phyloP scores from a whole-genome alignment of 2,113 vertebrate species.

The Laterallus jamaicensis region DNA sequence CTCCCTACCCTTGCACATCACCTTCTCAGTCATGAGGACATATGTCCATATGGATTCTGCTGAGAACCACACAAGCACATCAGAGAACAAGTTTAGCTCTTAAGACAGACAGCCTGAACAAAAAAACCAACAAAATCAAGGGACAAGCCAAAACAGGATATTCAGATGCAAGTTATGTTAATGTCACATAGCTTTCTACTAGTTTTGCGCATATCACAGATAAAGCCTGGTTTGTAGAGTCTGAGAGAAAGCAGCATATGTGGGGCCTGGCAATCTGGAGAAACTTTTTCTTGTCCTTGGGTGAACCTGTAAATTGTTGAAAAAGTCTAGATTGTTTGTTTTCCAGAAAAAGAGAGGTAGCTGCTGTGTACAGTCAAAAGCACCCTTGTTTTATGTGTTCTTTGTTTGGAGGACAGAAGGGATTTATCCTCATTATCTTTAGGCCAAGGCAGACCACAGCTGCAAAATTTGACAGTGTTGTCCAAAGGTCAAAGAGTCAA shows the following conservation, averaged over 20 bases:
- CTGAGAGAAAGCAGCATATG: not conserved
- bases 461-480: not conserved
- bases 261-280: not conserved
- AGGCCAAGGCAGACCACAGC: not conserved
- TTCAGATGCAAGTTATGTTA: not conserved
- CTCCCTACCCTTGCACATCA: not conserved
- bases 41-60: not conserved
- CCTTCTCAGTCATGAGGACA: not conserved
- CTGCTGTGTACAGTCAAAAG: not conserved
- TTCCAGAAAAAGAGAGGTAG: not conserved
- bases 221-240: not conserved
- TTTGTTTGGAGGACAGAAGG: not conserved
- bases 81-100: not conserved
- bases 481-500: not conserved
- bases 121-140: not conserved
- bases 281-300: not conserved
- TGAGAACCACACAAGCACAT: not conserved
- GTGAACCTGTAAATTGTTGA: not conserved
- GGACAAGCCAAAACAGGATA: not conserved
- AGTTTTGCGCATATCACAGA: not conserved
- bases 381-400: not conserved
- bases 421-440: not conserved
- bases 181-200: not conserved
- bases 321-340: not conserved
- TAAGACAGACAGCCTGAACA: not conserved